Conservation (phyloP, 2,797 vertebrate genomes). For the Rhinogobio ventralis region DNA sequence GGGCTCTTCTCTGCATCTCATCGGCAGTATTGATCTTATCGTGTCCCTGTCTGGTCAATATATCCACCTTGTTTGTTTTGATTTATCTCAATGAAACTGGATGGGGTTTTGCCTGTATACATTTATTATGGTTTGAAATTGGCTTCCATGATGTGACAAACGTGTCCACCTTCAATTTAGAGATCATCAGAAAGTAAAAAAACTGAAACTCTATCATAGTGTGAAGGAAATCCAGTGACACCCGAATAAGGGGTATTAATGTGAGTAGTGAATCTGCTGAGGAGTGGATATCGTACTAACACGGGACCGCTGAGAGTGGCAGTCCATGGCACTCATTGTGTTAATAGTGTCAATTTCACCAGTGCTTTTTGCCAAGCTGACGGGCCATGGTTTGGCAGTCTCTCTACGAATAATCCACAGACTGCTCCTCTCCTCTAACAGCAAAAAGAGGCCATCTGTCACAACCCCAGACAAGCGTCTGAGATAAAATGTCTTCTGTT, state of each 20-base stretch:
- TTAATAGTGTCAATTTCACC: conserved; percentile 71
- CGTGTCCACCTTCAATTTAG: not conserved
- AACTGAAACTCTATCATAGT: too few species aligned
- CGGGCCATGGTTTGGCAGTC: conserved; percentile 67
- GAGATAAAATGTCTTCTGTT: conserved; percentile 60
- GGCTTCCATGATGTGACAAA: not conserved
- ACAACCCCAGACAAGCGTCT: conserved; percentile 63
- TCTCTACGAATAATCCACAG: conserved; percentile 48
- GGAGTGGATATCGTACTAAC: conserved; percentile 19
- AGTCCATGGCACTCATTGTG: conserved; percentile 51
- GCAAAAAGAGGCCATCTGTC: conserved; percentile 76
- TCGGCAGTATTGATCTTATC: conserved; percentile 43
- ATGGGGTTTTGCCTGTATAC: conserved; percentile 24
- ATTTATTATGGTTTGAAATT: conserved; percentile 34
- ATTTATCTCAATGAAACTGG: conserved; percentile 4
- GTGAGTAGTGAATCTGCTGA: conserved; percentile 17
- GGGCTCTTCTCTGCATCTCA: conserved; percentile 36
- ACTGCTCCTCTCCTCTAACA: conserved; percentile 41
- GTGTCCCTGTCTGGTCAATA: conserved; percentile 40
- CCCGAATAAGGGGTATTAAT: conserved; percentile 1
- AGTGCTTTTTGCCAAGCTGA: conserved; percentile 71
- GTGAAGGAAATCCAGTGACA: conserved; percentile 11
- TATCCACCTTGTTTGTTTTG: conserved; percentile 48
- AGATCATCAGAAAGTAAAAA: conserved; percentile 12
- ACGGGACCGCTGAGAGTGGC: conserved; percentile 40